Percentiles rank a stretch among this genome's conserved stretches.
These are phyloP conservation scores for Petrocephalus zakoni DNA, from an alignment of 2,113 vertebrate genomes.

Conservation along the genomic window DNA sequence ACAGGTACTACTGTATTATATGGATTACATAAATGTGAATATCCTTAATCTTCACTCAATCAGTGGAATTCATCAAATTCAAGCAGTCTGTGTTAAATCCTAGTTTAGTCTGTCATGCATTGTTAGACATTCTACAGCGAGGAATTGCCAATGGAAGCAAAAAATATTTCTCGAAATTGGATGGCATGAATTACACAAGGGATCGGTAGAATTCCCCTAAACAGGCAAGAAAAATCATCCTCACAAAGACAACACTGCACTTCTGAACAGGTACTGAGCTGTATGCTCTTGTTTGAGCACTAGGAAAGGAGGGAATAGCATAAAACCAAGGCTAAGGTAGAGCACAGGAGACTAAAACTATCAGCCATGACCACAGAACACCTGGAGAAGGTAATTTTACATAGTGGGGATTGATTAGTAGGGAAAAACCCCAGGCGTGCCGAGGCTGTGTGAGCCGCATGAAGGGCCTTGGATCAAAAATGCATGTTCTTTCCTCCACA, in stretches of 20 bases:
- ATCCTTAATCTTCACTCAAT: constrained; percentile 28
- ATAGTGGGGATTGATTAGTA: background rate
- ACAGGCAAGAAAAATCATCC: background rate
- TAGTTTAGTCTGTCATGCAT: constrained; percentile 14
- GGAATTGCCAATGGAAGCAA: constrained; percentile 11
- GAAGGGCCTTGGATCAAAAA: background rate
- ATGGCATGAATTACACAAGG: background rate
- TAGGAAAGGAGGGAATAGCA: background rate
- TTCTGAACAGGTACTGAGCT: background rate
- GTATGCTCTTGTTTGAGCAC: background rate
- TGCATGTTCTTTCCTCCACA: background rate
- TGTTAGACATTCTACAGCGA: background rate
- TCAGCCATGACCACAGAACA: constrained; percentile 2
- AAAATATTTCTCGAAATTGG: background rate
- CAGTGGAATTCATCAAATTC: constrained; percentile 16
- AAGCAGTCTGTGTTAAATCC: constrained; percentile 24
- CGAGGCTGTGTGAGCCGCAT: background rate
- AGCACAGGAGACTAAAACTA: background rate
- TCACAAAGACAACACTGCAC: background rate
- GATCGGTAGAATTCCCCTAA: background rate
- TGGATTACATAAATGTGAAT: constrained; percentile 11
- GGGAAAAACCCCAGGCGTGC: background rate
- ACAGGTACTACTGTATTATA: constrained; percentile 8
- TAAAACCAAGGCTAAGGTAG: background rate
- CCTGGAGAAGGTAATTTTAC: background rate